These are phyloP conservation scores for Esperia sulphurella DNA, from an alignment of 2,888 invertebrate genomes.

Conservation along the genomic window DNA sequence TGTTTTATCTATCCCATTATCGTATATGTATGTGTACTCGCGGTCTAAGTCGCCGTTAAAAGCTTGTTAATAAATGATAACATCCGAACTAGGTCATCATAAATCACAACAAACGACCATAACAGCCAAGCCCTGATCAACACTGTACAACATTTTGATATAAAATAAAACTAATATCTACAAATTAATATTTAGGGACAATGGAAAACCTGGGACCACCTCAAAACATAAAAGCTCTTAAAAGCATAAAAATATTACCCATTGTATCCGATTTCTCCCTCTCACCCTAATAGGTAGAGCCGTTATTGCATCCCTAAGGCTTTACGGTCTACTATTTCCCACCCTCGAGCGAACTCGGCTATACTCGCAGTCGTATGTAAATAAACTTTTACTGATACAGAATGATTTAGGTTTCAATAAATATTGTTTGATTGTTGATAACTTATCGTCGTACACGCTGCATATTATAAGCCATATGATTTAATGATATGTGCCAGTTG, in stretches of 20 bases:
- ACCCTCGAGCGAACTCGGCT: conserved; percentile 2
- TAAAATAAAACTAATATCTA: no score
- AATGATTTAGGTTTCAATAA: background rate
- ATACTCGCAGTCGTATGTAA: conserved; percentile 20
- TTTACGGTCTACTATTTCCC: conserved; percentile 24
- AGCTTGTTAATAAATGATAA: no score
- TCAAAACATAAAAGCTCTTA: conserved; percentile 2
- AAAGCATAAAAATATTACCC: conserved; percentile 21
- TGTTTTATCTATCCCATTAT: no score
- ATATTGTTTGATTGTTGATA: background rate
- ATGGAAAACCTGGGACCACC: conserved; percentile 1
- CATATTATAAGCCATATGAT: no score
- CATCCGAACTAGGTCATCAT: no score
- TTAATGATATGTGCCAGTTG: no score
- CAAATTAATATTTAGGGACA: conserved; percentile 1
- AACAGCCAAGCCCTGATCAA: no score
- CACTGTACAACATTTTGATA: no score
- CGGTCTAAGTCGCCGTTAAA: no score
- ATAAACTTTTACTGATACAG: conserved; percentile 18
- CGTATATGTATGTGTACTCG: no score
- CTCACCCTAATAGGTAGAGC: conserved; percentile 29
- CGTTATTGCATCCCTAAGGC: conserved; percentile 37
- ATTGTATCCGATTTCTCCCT: conserved; percentile 35
- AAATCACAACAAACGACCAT: no score
- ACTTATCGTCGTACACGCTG: background rate